Conservation (phyloP, 2,113 vertebrate genomes). For the Gorsachius goisagi region DNA sequence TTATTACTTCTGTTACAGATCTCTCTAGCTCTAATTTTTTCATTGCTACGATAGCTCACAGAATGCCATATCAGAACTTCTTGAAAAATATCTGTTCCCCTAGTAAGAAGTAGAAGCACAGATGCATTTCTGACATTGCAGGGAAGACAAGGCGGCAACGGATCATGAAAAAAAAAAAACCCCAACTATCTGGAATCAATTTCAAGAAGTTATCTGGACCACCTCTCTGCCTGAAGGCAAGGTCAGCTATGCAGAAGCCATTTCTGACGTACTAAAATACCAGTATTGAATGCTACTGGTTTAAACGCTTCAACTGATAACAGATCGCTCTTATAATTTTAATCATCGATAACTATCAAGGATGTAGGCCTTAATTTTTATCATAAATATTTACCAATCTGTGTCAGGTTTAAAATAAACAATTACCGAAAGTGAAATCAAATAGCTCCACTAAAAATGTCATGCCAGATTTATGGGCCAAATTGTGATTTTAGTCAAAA, state of each 20-base stretch:
- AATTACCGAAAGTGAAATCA: neutral
- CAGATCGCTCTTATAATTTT: neutral
- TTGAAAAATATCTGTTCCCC: neutral
- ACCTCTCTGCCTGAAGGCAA: neutral
- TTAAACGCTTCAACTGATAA: neutral
- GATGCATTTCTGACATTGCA: neutral
- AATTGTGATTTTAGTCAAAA: neutral
- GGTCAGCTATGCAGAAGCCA: neutral
- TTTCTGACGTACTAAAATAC: neutral
- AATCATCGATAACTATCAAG: neutral
- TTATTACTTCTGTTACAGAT: neutral
- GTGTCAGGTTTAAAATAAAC: neutral
- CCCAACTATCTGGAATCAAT: neutral
- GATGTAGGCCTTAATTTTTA: neutral
- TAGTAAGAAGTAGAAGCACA: neutral
- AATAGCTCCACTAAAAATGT: neutral
- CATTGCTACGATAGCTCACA: neutral
- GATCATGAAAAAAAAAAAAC: neutral
- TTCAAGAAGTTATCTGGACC: neutral
- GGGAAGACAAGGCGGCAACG: neutral
- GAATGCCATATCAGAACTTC: neutral
- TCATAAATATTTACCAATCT: neutral
- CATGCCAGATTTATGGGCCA: neutral
- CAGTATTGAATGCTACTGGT: neutral
- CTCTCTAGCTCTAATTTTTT: neutral